phyloP scores from a whole-genome alignment of 2,888 invertebrate genomes.

The Tromatobia lineatoria region DNA sequence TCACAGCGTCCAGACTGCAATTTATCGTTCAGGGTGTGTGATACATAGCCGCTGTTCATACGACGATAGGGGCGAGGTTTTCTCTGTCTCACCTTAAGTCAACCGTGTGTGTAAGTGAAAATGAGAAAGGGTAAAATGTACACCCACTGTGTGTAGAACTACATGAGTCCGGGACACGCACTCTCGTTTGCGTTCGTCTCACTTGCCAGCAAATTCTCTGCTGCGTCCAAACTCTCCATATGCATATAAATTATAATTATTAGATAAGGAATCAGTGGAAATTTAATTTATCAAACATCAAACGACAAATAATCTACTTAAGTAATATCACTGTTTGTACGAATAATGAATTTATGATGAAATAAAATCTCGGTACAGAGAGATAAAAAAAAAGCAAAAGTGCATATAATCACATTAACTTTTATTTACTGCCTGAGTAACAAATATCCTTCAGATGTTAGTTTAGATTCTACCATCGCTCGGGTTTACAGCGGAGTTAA shows the following conservation, averaged over 20 bases:
- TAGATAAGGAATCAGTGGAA: neutral
- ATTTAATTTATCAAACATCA: neutral
- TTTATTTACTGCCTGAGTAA: constrained; percentile 25
- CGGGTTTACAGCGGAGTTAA: constrained; percentile 37
- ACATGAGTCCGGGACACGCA: constrained; percentile 47
- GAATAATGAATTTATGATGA: constrained; percentile 3
- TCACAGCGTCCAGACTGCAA: constrained; percentile 50
- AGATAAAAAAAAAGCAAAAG: neutral
- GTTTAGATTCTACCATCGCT: constrained; percentile 39
- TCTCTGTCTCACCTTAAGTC: constrained; percentile 5
- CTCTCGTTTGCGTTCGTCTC: constrained; percentile 13
- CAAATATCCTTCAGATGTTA: constrained; percentile 37
- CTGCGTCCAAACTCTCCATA: neutral
- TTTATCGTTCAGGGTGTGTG: constrained; percentile 55
- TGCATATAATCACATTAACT: constrained; percentile 10
- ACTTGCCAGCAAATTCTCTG: neutral
- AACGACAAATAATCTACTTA: neutral
- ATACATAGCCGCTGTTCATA: constrained; percentile 42
- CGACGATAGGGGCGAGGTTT: constrained; percentile 28
- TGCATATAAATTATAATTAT: neutral
- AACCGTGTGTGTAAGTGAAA: constrained; percentile 36
- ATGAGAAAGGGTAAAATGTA: constrained; percentile 57
- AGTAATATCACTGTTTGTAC: neutral
- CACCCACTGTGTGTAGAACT: constrained; percentile 27
- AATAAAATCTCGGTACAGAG: neutral